phyloP scores from a whole-genome alignment of 2,113 vertebrate species.

The Amphilophus citrinellus region DNA sequence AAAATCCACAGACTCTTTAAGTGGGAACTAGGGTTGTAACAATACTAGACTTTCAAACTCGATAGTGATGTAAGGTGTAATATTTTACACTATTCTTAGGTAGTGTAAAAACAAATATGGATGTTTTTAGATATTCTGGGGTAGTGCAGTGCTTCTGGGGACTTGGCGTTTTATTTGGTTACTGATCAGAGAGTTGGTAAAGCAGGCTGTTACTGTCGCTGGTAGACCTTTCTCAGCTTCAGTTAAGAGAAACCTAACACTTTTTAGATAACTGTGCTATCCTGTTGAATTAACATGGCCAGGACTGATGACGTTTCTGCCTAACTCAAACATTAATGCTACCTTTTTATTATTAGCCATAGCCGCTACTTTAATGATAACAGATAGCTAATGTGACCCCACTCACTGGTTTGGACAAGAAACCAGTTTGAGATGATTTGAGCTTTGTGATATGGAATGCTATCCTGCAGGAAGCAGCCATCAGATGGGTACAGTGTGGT shows the following conservation, averaged over 20 bases:
- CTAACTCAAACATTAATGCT: not conserved
- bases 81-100: too few relatives aligned
- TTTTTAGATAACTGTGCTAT: not conserved
- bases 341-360: not conserved
- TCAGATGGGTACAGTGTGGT: too few relatives aligned
- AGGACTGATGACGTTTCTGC: not conserved
- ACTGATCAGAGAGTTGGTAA: not conserved
- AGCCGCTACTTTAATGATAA: not conserved
- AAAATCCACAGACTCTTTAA: not conserved
- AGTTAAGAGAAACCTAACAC: not conserved
- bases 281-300: not conserved
- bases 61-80: not conserved
- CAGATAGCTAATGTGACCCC: not conserved
- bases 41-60: not conserved
- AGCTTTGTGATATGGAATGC: not conserved
- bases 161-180: not conserved
- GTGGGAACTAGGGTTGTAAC: not conserved
- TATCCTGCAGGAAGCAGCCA: not conserved
- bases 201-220: rapidly evolving
- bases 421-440: not conserved
- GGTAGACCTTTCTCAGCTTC: not conserved
- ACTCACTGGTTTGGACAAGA: not conserved
- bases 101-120: too few relatives aligned
- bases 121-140: too few relatives aligned
- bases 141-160: not conserved